These are phyloP conservation scores for Nineta flava DNA, from an alignment of 2,888 invertebrate species.

Conservation along the genomic window DNA sequence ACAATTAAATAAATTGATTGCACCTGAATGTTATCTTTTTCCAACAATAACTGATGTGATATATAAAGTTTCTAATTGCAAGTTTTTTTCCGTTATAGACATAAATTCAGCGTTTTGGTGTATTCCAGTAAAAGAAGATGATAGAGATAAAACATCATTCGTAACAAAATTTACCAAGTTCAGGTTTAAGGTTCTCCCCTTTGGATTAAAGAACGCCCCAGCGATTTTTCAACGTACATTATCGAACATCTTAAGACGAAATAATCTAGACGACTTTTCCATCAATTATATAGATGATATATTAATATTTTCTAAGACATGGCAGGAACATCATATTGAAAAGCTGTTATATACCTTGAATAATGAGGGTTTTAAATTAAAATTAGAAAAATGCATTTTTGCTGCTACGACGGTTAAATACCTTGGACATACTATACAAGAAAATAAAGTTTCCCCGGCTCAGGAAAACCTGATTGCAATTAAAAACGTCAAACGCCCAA, in stretches of 20 bases:
- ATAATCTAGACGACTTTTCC: conserved; percentile 12
- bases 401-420: too few relatives aligned
- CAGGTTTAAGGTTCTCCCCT: conserved; percentile 11
- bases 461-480: conserved; percentile 13
- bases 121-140: conserved; percentile 10
- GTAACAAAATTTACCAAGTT: conserved; percentile 10
- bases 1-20: conserved; percentile 7
- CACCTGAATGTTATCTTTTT: conserved; percentile 11
- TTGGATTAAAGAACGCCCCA: conserved; percentile 13
- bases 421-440: too few relatives aligned
- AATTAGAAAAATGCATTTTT: conserved; percentile 11
- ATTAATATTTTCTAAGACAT: conserved; percentile 14
- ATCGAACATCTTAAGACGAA: conserved; percentile 12
- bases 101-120: conserved; percentile 10
- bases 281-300: conserved; percentile 17
- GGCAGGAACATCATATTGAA: conserved; percentile 10
- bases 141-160: conserved; percentile 12
- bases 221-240: conserved; percentile 15
- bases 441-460: conserved; percentile 1
- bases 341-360: conserved; percentile 4
- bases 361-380: conserved; percentile 11
- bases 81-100: conserved; percentile 7
- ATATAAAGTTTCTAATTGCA: conserved; percentile 8
- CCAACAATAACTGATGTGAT: conserved; percentile 11
- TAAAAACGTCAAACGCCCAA: conserved; percentile 7